Base-by-base conservation (phyloP, 2,797 vertebrate species). In the Melanogrammus aeglefinus region DNA sequence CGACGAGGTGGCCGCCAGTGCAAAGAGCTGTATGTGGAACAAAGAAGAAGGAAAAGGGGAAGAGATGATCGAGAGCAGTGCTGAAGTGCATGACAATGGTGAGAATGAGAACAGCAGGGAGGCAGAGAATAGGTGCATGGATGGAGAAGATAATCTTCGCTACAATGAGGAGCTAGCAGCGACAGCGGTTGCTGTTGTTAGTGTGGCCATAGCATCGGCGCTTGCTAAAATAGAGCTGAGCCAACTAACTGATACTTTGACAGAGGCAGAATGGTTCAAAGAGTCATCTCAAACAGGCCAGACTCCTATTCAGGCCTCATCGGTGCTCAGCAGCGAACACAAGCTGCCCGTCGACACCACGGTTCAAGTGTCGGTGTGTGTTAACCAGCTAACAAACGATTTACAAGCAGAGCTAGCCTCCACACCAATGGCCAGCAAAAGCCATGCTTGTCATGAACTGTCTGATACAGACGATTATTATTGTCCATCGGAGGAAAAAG, bases 161-260 rank as follows among this genome's bases (percentile, higher is more conserved):
- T 71, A 39, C 66, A 29, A 41, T 1, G 70, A 84, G 51, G 73
- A 80, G 4, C 24, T 89, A 3, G 81, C 78, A 0, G 87, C 84
- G 41, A 76, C 89, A 29, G 87, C 89, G 0, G 77, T 89, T 44
- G 89, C 86, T n/a, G 76, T 91, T 3, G 88, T 90, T 4, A 77
- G 84, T 0, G 83, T 91, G 74, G 89, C 90, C 8, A 47, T 91
- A 84, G 89, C 87, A 29, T 88, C 88, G 36, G 89, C 90, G 3
- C 13, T 87, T 24, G 82, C 80, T 7, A 82, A 47, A 39, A 12
- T 89, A 41, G 90, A 90, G 75, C 73, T 86, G 69, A 78, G 72
- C 70, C 83, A 84, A n/a, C 29, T 79, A 12, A 35, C 51, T 13
- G 18, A 51, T 7, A 8, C 21, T 24, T 6, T 24, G n/a, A 24